Percentiles rank a stretch among this genome's conserved stretches.
phyloP scores from a whole-genome alignment of 2,113 vertebrate species.

The Guaruba guarouba region DNA sequence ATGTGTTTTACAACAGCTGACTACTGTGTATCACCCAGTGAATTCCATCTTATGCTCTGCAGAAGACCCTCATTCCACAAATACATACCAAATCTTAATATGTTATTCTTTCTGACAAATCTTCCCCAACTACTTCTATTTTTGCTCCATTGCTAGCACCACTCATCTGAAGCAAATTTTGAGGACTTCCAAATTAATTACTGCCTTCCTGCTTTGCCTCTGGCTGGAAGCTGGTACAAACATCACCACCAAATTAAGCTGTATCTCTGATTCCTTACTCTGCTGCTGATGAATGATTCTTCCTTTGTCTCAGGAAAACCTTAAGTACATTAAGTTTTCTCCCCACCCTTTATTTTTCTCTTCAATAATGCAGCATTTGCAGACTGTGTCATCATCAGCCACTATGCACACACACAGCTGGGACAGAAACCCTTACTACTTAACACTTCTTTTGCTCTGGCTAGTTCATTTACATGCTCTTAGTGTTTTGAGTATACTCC shows the following conservation, averaged over 20 bases:
- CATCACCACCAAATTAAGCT: neutral
- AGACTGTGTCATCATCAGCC: neutral
- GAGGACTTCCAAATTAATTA: conserved; percentile 45
- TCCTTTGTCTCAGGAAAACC: neutral
- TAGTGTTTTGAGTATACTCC: neutral
- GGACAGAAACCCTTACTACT: neutral
- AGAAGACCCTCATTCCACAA: conserved; percentile 26
- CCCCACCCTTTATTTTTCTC: neutral
- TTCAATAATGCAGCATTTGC: neutral
- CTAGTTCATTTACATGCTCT: neutral
- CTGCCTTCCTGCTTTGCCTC: conserved; percentile 34
- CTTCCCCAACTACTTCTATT: conserved; percentile 7
- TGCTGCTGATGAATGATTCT: neutral
- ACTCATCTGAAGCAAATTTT: conserved; percentile 40
- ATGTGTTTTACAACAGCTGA: neutral
- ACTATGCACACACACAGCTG: neutral
- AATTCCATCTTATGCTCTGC: neutral
- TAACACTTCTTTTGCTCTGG: neutral
- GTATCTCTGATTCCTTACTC: neutral
- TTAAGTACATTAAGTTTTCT: neutral
- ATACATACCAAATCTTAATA: neutral
- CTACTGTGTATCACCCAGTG: neutral
- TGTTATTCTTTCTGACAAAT: neutral
- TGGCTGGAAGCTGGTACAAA: conserved; percentile 28
- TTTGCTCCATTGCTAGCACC: neutral